Conservation (phyloP, 2,797 vertebrate species). For the Falco cherrug region DNA sequence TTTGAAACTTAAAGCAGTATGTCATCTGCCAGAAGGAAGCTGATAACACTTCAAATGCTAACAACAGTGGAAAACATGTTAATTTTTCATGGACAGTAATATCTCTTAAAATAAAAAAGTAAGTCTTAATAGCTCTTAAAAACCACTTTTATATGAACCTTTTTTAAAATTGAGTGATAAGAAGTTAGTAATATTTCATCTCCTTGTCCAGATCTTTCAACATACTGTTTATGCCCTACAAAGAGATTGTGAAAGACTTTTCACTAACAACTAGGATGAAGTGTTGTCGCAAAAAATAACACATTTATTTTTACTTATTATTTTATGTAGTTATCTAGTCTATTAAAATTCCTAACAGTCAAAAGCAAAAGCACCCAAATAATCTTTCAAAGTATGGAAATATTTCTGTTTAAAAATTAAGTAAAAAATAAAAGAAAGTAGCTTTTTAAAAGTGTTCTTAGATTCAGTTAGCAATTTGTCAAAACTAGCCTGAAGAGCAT, state of each 20-base stretch:
- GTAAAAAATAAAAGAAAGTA: not conserved
- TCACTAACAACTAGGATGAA: not conserved
- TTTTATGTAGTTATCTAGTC: not conserved
- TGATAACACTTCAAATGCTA: conserved; percentile 28
- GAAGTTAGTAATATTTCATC: not conserved
- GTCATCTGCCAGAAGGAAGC: conserved; percentile 17
- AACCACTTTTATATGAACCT: not conserved
- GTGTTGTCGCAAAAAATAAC: not conserved
- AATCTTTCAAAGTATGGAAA: not conserved
- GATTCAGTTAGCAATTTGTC: not conserved
- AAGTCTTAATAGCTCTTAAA: not conserved
- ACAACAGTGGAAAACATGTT: not conserved
- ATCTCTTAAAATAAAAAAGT: not conserved
- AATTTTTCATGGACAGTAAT: not conserved
- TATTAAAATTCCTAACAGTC: not conserved
- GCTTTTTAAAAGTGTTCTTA: not conserved
- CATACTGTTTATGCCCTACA: not conserved
- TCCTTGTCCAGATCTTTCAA: not conserved
- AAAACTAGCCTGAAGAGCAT: not conserved
- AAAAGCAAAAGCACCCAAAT: not conserved
- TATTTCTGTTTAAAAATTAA: not conserved
- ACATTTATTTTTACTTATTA: not conserved
- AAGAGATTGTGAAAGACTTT: not conserved
- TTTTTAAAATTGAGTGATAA: not conserved
- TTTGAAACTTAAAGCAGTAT: conserved; percentile 15